A percentile compares a stretch with the other conserved stretches of the same genome.
Evolutionary conservation across 2,113 vertebrate genomes (phyloP).

Genomic region (Ictidomys tridecemlineatus): DNA sequence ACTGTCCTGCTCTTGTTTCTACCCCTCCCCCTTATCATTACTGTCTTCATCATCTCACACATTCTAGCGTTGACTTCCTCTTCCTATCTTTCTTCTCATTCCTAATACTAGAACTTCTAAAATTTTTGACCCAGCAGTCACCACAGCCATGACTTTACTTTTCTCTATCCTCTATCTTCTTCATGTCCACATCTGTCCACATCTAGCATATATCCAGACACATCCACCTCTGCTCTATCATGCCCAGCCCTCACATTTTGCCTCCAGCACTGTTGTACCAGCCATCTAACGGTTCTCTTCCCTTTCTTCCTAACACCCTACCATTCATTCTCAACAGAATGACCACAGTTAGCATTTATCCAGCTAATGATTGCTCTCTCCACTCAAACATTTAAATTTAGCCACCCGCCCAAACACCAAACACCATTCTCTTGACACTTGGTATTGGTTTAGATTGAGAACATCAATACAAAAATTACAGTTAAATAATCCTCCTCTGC

Average conservation of each 20-base stretch:
- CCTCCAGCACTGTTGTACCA: background rate
- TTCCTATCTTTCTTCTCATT: background rate
- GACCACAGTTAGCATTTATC: background rate
- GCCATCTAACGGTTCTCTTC: background rate
- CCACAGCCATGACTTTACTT: background rate
- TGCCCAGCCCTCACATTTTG: background rate
- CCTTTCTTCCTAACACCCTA: background rate
- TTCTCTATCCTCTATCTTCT: background rate
- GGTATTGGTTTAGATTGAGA: too few species aligned
- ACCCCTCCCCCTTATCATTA: background rate
- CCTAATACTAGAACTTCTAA: background rate
- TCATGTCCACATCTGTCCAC: background rate
- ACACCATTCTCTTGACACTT: too few species aligned
- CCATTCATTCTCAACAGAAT: background rate
- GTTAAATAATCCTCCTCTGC: too few species aligned
- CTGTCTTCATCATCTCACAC: background rate
- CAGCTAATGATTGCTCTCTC: too few species aligned
- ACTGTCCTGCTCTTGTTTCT: background rate
- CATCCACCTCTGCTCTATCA: background rate
- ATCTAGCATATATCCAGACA: background rate
- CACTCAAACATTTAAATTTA: too few species aligned
- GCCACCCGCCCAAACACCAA: too few species aligned
- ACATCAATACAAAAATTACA: too few species aligned
- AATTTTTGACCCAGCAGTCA: background rate
- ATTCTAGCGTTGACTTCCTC: background rate